Conservation (phyloP, 2,888 invertebrate genomes). For the Epinotia ramella region DNA sequence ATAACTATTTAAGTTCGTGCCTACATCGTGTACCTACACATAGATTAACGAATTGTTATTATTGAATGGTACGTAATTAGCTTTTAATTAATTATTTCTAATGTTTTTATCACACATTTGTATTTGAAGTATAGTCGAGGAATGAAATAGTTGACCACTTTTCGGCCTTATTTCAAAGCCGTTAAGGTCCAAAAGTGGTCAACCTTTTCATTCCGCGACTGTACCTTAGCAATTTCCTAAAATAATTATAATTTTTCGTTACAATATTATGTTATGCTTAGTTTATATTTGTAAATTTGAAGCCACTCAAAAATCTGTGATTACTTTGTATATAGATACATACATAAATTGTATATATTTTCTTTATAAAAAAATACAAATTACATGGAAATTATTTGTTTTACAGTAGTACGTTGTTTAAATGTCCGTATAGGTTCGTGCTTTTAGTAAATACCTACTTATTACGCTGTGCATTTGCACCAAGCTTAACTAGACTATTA, state of each 20-base stretch:
- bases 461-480: too few relatives aligned
- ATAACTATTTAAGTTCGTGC: neutral
- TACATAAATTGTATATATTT: neutral
- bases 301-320: constrained; percentile 45
- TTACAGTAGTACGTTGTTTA: neutral
- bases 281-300: constrained; percentile 38
- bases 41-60: neutral
- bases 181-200: too few relatives aligned
- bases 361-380: constrained; percentile 5
- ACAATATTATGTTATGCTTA: neutral
- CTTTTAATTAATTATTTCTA: neutral
- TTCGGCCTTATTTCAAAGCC: too few relatives aligned
- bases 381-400: neutral
- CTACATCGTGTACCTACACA: constrained; percentile 7
- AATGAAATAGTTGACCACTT: too few relatives aligned
- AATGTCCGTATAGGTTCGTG: neutral
- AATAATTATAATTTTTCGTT: neutral
- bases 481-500: too few relatives aligned
- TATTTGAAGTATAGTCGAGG: too few relatives aligned
- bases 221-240: neutral
- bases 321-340: constrained; percentile 27
- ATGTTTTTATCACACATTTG: neutral
- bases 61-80: neutral
- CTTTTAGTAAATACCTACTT: neutral
- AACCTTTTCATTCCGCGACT: too few relatives aligned